Base-by-base conservation (phyloP, 2,113 vertebrate species). In the Zosterops lateralis region DNA sequence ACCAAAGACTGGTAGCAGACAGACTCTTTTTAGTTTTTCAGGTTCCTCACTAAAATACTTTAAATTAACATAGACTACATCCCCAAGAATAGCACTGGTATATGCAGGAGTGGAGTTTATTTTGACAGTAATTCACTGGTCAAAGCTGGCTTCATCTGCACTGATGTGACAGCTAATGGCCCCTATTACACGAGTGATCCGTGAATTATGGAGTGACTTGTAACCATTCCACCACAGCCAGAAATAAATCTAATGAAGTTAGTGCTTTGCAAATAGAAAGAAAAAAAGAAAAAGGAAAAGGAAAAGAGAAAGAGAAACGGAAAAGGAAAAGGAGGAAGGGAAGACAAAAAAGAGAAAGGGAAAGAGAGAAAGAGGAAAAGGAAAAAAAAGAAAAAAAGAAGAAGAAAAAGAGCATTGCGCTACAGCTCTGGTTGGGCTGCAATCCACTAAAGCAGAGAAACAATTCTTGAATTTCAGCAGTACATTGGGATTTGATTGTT, bases 71-170 rank as follows among this genome's bases (percentile, higher is more conserved):
- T 12, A 76, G 57, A n/a, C 92, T 82, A 8, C 81, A 73, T 89
- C 53, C 53, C 44, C 45, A 72, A 78, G 84, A 93, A 86, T 38
- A 87, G 32, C 65, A 67, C 26, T 54, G 88, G 78, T 95, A 66
- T 62, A 62, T 94, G 90, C 65, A 88, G 92, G 93, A 92, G 76
- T 28, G 70, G 80, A 72, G 80, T 67, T 94, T 89, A 61, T 94
- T 95, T 48, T 96, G 91, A 82, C 87, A 93, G 92, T 96, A 96
- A 96, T 92, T 89, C 89, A 76, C 80, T 96, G 91, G 96, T 95
- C 87, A 96, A 95, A 93, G 66, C 84, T 87, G 74, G 22, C 51
- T 62, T 94, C 87, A 83, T 78, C 84, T 86, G 83, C 74, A 15
- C 79, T 96, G 92, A 95, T 93, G 90, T 44, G 75, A 91, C 95